phyloP scores from a whole-genome alignment of 2,888 invertebrate genomes.

The Cephus pygmeus region DNA sequence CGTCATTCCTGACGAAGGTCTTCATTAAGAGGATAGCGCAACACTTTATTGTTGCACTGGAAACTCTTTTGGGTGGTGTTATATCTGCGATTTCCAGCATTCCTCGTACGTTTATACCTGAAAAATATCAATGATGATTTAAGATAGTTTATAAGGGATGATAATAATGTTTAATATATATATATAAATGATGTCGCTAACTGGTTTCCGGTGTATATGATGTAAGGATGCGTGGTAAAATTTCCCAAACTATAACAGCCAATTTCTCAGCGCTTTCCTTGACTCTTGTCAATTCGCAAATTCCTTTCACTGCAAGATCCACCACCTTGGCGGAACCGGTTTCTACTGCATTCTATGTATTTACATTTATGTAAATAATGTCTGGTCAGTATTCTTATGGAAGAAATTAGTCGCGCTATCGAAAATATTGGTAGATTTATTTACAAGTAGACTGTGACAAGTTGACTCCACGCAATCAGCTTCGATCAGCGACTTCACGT shows the following conservation, averaged over 20 bases:
- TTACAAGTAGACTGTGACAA: slow-evolving; percentile 31
- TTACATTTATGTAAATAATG: background rate
- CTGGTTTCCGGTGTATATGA: slow-evolving; percentile 6
- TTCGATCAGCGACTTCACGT: slow-evolving; percentile 21
- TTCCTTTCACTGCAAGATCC: slow-evolving; percentile 31
- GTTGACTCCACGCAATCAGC: slow-evolving; percentile 26
- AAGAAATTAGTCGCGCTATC: background rate
- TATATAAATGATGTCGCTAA: background rate
- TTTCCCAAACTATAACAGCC: slow-evolving; percentile 34
- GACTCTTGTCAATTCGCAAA: slow-evolving; percentile 22
- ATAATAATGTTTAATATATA: background rate
- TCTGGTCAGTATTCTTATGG: background rate
- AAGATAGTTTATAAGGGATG: background rate
- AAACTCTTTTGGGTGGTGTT: slow-evolving; percentile 6
- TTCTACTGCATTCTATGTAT: slow-evolving; percentile 9
- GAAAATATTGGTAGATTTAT: background rate
- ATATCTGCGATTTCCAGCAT: slow-evolving; percentile 11
- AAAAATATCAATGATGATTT: background rate
- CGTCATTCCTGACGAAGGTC: slow-evolving; percentile 29
- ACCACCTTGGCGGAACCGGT: slow-evolving; percentile 9
- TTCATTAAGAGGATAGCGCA: slow-evolving; percentile 20
- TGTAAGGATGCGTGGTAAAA: slow-evolving; percentile 33
- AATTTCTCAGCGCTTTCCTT: slow-evolving; percentile 25
- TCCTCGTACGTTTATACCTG: slow-evolving; percentile 7
- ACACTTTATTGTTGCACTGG: slow-evolving; percentile 7